Conservation (phyloP, 1,140 invertebrate genomes). For the Pogonus chalceus region DNA sequence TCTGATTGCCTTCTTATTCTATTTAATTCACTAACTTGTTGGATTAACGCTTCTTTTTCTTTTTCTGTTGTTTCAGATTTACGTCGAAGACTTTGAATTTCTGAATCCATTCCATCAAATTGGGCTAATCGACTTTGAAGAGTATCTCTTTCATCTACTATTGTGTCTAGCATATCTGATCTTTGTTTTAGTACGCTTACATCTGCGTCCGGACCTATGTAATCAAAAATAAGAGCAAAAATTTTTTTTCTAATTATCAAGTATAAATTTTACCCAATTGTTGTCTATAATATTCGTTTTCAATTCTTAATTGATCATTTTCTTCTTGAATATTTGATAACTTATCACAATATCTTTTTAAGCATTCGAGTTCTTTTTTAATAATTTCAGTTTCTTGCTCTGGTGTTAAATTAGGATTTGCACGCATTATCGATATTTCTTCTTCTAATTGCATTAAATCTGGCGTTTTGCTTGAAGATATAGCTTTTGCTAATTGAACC, state of each 20-base stretch:
- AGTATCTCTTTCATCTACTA: constrained; percentile 12
- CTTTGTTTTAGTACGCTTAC: constrained; percentile 8
- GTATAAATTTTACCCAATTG: background rate
- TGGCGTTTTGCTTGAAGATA: background rate
- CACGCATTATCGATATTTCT: constrained; percentile 15
- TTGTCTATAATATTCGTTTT: constrained; percentile 8
- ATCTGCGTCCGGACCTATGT: constrained; percentile 1
- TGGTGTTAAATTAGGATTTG: constrained; percentile 17
- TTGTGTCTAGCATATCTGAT: constrained; percentile 8
- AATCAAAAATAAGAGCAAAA: background rate
- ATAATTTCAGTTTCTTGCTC: constrained; percentile 14
- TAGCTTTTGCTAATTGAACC: background rate
- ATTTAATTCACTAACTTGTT: background rate
- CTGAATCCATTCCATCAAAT: constrained; percentile 19
- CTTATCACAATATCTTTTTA: constrained; percentile 14
- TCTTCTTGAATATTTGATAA: constrained; percentile 10
- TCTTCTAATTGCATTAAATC: constrained; percentile 3
- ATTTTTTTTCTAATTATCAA: background rate
- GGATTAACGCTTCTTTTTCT: constrained; percentile 10
- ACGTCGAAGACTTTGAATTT: constrained; percentile 17
- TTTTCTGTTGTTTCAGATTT: constrained; percentile 22
- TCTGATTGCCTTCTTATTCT: constrained; percentile 13
- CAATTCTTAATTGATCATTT: constrained; percentile 10
- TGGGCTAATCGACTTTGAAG: constrained; percentile 14
- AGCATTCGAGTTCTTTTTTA: constrained; percentile 7